Evolutionary conservation across 1,140 invertebrate genomes (phyloP), one percentile per base, ranked within the genome.

Genomic region (Doryteuthis pealeii): DNA sequence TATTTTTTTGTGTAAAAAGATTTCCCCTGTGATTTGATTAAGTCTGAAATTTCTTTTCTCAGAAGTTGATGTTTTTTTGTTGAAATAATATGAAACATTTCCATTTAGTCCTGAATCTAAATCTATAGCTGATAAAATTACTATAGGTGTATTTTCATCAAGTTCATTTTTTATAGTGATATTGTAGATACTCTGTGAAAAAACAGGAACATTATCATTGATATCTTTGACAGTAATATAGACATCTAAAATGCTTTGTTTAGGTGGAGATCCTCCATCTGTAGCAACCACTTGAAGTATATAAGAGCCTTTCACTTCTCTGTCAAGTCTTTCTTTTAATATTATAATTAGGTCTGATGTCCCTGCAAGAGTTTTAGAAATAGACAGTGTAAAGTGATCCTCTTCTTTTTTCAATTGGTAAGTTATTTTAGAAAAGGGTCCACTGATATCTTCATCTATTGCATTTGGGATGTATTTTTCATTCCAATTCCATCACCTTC

Each of bases 181-280:
- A 32, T 70, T 79, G 30, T 81, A 83, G 26, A 78, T 72, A 68
- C 80, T 82, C 93, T 95, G 85, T 95, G 96, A 94, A 94, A 96
- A 88, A 93, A 96, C 88, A 93, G 94, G 33, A 93, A 96, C 83
- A 95, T 95, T 83, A 95, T 97, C 90, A 94, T 96, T 90, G 94
- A 75, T 96, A 95, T 88, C 94, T 94, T 88, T 94, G 95, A 89
- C 95, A 95, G 87, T 94, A 93, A 73, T 94, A 93, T 74, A 94
- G 93, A 81, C 66, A 18, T 35, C 31, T 54, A 82, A 45, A 45
- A 92, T 96, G 30, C 95, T 96, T 75, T 92, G 91, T 74, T 93
- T 92, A 70, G 90, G 91, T 0, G 95, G 84, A 0, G 91, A 92
- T 6, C 92, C 94, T 0, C 90, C 90, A 85, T 97, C 95, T 8